Evolutionary conservation across 2,113 vertebrate genomes (phyloP), one percentile per base, ranked within the genome.

Genomic region (Perca fluviatilis): DNA sequence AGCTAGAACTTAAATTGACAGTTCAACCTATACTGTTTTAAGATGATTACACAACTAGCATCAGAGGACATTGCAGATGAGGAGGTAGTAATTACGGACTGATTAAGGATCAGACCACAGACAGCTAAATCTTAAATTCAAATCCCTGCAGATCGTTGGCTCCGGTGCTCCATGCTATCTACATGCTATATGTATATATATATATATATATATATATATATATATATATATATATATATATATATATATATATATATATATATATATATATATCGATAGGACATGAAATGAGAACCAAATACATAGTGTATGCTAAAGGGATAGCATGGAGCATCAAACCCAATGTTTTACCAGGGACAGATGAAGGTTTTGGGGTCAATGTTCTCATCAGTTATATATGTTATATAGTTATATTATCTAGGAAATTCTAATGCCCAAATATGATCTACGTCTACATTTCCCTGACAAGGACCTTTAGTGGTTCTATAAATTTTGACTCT

Each of bases 21-120:
- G 23, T 61, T 25, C 21, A 19, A 21, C 25, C 21, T 16, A 54
- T 25, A 18, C 3, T 23, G 25, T 14, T 54, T 68, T 54, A 46
- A 23, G 18, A 30, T 30, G 36, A 21, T 16, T 30, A 16, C 36
- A 50, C n/a, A 30, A 49, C 12, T n/a, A 54, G 40, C 43, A 4
- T 77, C 72, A 65, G 69, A 43, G 18, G 58, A 30, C 43, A 19
- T 0, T 33, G 63, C n/a, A 61, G 40, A 69, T 60, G 30, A 60
- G 14, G 33, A 43, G 6, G 53, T 33, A 10, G 9, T 62, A 56
- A 72, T 76, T 23, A 46, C 3, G 46, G 30, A 54, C 33, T 49
- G 50, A 73, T 77, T 19, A 14, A 61, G 47, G 49, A 61, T 30
- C 15, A 23, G n/a, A 68, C 53, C 47, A 60, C 27, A 51, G 54